phyloP scores from a whole-genome alignment of 2,113 vertebrate genomes.

The Microcebus murinus region DNA sequence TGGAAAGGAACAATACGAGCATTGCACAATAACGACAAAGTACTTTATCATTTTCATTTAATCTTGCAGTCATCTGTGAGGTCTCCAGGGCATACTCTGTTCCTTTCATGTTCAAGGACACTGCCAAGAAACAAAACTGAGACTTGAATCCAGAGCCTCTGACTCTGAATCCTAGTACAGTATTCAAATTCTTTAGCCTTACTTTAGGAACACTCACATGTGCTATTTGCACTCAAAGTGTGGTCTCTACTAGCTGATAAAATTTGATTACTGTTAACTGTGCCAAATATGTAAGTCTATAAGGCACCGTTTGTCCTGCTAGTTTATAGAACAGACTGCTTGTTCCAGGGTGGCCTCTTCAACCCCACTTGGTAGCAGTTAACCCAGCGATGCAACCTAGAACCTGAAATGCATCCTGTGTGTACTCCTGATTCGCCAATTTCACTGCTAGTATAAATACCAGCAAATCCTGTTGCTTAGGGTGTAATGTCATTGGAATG shows the following conservation, averaged over 20 bases:
- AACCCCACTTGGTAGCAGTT: not conserved
- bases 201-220: not conserved
- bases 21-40: not conserved
- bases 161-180: not conserved
- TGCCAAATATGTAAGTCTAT: not conserved
- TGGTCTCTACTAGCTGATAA: not conserved
- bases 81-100: not conserved
- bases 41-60: not conserved
- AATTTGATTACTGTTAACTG: not conserved
- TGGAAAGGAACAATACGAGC: not conserved
- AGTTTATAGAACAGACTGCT: not conserved
- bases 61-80: not conserved
- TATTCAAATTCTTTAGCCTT: not conserved
- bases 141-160: not conserved
- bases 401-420: conserved; percentile 34
- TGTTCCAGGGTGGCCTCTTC: not conserved
- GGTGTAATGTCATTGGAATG: conserved; percentile 45
- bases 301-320: not conserved
- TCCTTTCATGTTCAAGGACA: not conserved
- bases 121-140: not conserved
- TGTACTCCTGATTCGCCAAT: not conserved
- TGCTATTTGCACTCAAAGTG: not conserved
- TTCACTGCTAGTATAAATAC: not conserved
- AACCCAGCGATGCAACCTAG: not conserved
- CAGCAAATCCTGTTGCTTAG: not conserved